Base-by-base conservation (phyloP, 2,797 vertebrate species). In the Gouania willdenowi region DNA sequence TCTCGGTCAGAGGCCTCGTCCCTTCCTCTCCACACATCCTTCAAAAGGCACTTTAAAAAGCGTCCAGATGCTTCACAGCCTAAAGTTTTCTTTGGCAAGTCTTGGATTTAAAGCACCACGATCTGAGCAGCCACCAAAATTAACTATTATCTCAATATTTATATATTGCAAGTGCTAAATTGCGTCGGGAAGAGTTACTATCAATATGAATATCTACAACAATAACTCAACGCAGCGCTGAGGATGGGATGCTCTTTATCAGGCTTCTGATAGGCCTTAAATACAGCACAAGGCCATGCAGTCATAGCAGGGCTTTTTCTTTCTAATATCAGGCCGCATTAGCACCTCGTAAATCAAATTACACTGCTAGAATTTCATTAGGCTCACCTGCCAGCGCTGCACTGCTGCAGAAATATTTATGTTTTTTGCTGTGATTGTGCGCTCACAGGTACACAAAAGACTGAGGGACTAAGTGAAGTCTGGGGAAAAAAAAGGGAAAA, bases 271-370 rank as follows among this genome's bases (percentile, higher is more conserved):
- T 85, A 76, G 81, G 78, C 77, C 75, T 84, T 84, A 84, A 85
- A 82, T 83, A 85, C 77, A 84, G 80, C 84, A 77, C 77, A 79
- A 84, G 79, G 79, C n/a, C n/a, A n/a, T n/a, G n/a, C 81, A 74
- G 77, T 76, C 78, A 53, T 80, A 84, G 85, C 83, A 72, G 61
- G 61, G 77, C 76, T 74, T 79, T 84, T 83, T 85, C 82, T 83
- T 82, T 82, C 79, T 85, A 85, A 84, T 87, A 88, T 86, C 83
- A 82, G 78, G 64, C 79, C 60, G 75, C 85, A 87, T 88, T 88
- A 88, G 82, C 78, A 79, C 79, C 74, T 85, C 85, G 81, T 87
- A 88, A 88, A 88, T 88, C 85, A 88, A 83, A 86, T 87, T 86
- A 87, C 83, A 82, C 82, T 75, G 73, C 76, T 74, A 79, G 85